Base-by-base conservation (phyloP, 1,140 invertebrate species). In the Drosophila arizonae region DNA sequence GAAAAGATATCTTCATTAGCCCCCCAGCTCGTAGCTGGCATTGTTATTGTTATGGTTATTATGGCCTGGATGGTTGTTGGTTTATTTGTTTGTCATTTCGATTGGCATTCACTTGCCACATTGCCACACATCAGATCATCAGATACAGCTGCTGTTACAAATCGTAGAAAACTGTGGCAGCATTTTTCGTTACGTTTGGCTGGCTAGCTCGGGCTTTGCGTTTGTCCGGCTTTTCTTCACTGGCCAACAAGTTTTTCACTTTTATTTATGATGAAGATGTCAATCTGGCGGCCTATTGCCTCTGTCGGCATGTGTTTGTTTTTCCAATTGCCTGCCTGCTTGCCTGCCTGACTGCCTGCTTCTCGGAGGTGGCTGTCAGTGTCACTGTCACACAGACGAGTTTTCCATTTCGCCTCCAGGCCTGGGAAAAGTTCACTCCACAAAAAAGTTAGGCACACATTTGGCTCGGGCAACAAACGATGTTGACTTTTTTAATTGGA, bases 221-320 rank as follows among this genome's bases (percentile, higher is more conserved):
- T 36, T 48, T 50, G 36, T 64, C 39, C 54, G 41, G 39, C 63
- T 61, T 63, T 66, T 54, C 55, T 56, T 67, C 26, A 6, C 46
- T 52, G n/a, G 43, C 51, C 55, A 67, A 57, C 77, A 69, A 79
- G 77, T 84, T 87, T 90, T 88, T 88, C 84, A 90, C 88, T 90
- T 88, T 90, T 90, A 90, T 90, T 90, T 90, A 90, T 90, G 88
- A 90, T 90, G 88, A 90, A 90, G 88, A 90, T 90, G 88, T 90
- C 88, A 90, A 90, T 90, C 87, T 77, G 39, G 51, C 26, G 55
- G 65, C 73, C 75, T 72, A 67, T 80, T 77, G 77, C 72, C 61
- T 60, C 52, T 73, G 80, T 67, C 78, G 81, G 77, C 80, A 76
- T 90, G 77, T 90, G 81, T 84, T 90, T 88, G 77, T 71, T 77